A percentile compares a stretch with the other conserved stretches of the same genome.
Conservation (phyloP, 1,140 invertebrate genomes). For the Bombus confusus region DNA sequence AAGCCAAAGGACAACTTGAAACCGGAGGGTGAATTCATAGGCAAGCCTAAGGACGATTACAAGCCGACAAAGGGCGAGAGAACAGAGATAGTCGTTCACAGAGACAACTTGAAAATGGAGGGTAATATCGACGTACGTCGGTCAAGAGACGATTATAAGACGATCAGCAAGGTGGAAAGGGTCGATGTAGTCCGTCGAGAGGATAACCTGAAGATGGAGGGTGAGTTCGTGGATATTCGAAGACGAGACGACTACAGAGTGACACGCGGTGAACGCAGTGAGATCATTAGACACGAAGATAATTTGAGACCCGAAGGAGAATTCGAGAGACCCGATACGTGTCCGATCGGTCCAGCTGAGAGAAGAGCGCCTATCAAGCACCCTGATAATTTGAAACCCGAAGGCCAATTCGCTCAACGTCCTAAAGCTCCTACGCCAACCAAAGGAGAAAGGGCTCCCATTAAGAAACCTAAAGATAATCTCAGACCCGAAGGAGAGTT, state of each 20-base stretch:
- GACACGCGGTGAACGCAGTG: conserved; percentile 84
- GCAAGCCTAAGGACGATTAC: conserved; percentile 68
- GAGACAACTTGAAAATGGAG: conserved; percentile 85
- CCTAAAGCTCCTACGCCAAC: conserved; percentile 71
- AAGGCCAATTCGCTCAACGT: conserved; percentile 83
- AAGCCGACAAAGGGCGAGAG: conserved; percentile 69
- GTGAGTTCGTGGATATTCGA: conserved; percentile 82
- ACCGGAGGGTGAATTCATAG: conserved; percentile 86
- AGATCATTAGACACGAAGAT: conserved; percentile 84
- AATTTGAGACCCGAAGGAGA: conserved; percentile 82
- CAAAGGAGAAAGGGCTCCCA: conserved; percentile 67
- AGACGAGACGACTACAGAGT: conserved; percentile 84
- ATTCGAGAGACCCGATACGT: conserved; percentile 76
- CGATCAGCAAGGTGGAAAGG: conserved; percentile 79
- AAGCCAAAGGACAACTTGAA: conserved; percentile 85
- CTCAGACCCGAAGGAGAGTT: conserved; percentile 84
- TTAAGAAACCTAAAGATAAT: conserved; percentile 74
- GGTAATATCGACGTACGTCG: conserved; percentile 81
- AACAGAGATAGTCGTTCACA: conserved; percentile 79
- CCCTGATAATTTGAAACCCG: conserved; percentile 84
- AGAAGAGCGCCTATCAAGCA: conserved; percentile 74
- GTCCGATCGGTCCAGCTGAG: conserved; percentile 65
- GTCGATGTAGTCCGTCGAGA: conserved; percentile 76
- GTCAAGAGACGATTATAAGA: conserved; percentile 83
- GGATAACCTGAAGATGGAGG: conserved; percentile 84